A percentile compares a stretch with the other conserved stretches of the same genome.
phyloP scores from a whole-genome alignment of 2,797 vertebrate species.

The Halcyon smyrnensis region DNA sequence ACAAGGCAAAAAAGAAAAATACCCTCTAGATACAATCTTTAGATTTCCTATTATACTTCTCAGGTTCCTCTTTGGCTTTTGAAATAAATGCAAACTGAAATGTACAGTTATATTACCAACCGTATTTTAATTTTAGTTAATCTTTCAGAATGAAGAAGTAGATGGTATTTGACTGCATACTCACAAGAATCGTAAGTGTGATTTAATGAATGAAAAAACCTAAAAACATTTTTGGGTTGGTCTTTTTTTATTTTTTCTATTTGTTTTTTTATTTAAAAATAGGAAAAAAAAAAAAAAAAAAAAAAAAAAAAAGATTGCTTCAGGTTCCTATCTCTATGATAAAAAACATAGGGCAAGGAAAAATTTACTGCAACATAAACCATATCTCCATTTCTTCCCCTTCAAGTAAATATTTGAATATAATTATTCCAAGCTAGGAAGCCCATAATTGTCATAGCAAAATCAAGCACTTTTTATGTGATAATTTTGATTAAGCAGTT shows the following conservation, averaged over 20 bases:
- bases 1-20: conserved; percentile 79
- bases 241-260: neutral
- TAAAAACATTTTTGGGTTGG: neutral
- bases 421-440: neutral
- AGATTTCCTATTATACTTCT: conserved; percentile 76
- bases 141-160: conserved; percentile 53
- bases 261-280: neutral
- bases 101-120: conserved; percentile 49
- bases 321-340: neutral
- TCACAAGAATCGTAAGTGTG: neutral
- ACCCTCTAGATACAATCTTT: conserved; percentile 78
- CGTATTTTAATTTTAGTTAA: conserved; percentile 70
- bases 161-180: neutral
- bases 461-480: neutral
- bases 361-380: neutral
- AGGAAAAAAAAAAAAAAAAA: neutral
- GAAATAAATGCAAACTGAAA: conserved; percentile 74
- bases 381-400: neutral
- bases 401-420: neutral
- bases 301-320: neutral
- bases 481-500: neutral
- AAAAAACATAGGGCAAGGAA: neutral
- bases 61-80: conserved; percentile 68
- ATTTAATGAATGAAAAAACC: neutral
- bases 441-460: neutral